A percentile compares a stretch with the other conserved stretches of the same genome.
Evolutionary conservation across 2,888 invertebrate species (phyloP).

Genomic region (Tridacna crocea): DNA sequence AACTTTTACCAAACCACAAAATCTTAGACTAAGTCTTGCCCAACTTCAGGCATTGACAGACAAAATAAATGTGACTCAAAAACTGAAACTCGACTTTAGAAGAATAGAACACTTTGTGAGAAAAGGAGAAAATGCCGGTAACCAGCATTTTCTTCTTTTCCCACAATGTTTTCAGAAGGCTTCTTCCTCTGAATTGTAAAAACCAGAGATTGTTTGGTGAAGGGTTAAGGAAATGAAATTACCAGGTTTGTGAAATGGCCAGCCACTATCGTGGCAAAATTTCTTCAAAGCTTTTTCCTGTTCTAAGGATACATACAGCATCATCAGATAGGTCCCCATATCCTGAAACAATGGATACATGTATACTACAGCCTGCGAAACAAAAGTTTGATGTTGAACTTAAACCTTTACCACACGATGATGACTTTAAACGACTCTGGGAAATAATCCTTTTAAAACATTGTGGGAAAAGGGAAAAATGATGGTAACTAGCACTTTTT

Average conservation of each 20-base stretch:
- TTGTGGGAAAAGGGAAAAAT: background rate
- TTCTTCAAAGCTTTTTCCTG: constrained; percentile 51
- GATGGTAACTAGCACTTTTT: background rate
- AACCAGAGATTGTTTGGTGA: too few relatives aligned
- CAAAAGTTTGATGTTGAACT: background rate
- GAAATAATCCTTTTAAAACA: background rate
- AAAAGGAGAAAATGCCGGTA: too few relatives aligned
- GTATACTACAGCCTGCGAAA: background rate
- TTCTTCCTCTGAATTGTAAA: too few relatives aligned
- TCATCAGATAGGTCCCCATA: constrained; percentile 44
- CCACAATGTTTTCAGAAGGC: too few relatives aligned
- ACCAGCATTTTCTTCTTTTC: too few relatives aligned
- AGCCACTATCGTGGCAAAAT: constrained; percentile 46
- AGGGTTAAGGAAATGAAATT: background rate
- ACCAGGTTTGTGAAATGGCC: constrained; percentile 53
- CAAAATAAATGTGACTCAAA: too few relatives aligned
- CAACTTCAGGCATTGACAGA: too few relatives aligned
- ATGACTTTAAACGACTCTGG: background rate
- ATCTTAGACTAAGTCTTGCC: too few relatives aligned
- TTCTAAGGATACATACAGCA: constrained; percentile 52
- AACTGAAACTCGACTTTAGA: too few relatives aligned
- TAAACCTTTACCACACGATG: background rate
- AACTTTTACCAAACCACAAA: too few relatives aligned
- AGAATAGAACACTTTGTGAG: too few relatives aligned
- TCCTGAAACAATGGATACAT: background rate